Conservation (phyloP, 2,113 vertebrate species). For the Empidonax traillii region DNA sequence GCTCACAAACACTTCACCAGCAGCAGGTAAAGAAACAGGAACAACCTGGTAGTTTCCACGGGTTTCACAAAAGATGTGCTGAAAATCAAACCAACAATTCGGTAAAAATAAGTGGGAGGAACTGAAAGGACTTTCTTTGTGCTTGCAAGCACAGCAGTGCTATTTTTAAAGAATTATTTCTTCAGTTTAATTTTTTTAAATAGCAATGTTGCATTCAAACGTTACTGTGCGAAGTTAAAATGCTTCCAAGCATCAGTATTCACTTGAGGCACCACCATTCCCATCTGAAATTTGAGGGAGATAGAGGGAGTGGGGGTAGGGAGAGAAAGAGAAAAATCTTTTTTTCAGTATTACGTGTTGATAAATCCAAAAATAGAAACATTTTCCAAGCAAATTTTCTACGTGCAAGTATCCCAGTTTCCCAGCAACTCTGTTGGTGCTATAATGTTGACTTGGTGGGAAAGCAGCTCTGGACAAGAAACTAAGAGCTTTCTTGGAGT, state of each 20-base stretch:
- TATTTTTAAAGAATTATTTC: not conserved
- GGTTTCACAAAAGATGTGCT: not conserved
- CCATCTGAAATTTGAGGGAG: not conserved
- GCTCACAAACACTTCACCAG: not conserved
- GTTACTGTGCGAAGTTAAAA: not conserved
- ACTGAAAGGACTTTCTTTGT: not conserved
- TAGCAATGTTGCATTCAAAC: not conserved
- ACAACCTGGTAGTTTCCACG: not conserved
- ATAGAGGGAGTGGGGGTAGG: not conserved
- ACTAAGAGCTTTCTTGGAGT: not conserved
- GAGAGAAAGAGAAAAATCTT: not conserved
- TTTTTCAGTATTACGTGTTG: not conserved
- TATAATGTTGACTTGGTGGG: not conserved
- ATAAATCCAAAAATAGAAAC: not conserved
- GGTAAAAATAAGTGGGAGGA: not conserved
- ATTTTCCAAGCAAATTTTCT: not conserved
- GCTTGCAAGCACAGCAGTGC: not conserved
- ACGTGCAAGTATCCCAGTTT: not conserved
- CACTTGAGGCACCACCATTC: not conserved
- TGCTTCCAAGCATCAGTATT: not conserved
- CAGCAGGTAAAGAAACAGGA: not conserved
- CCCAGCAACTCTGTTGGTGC: not conserved
- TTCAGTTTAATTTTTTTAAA: not conserved
- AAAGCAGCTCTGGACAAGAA: constrained; percentile 8
- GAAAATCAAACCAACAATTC: not conserved